Evolutionary conservation across 1,140 invertebrate genomes (phyloP), one percentile per base, ranked within the genome.

Genomic region (Calosoma granatense): DNA sequence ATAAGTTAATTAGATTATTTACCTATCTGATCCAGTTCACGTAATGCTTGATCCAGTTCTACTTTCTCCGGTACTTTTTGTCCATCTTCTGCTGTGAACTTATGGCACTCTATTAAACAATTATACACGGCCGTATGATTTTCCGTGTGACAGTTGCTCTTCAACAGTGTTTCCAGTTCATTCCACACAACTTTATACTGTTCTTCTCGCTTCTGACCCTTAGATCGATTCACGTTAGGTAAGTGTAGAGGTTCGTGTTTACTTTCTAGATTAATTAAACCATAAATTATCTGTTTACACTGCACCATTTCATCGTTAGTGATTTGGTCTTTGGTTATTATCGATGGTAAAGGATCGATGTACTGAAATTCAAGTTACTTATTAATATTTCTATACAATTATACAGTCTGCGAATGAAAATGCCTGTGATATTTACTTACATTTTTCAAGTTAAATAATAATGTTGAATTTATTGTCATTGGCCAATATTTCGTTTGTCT

Each of bases 401-500:
- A 55, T 6, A 54, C 47, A 56, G n/a, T 14, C 4, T 20, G 11
- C 11, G 9, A 54, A 56, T 53, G 22, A 4, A 52, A 41, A 55
- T 41, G 9, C 21, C n/a, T 22, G 22, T 15, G 20, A 20, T 22
- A 36, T 2, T 55, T 54, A 58, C 77, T 81, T 74, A 91, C 88
- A 56, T 84, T 82, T 67, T 84, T 83, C 57, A 95, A 75, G 67
- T 94, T 95, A 65, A 91, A 97, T 62, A 97, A 84, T 11, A 94
- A 81, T 0, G 92, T 95, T 2, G 90, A 87, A 14, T 88, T 88
- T 51, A 94, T 91, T 3, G 90, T 94, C 52, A 97, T 79, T 0
- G 95, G 94, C 90, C 93, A 98, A 72, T 93, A 94, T 52, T 87
- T 84, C 0, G 93, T 94, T 58, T 88, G 80, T 22, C 90, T 76